Base-by-base conservation (phyloP, 2,797 vertebrate species). In the Argentina silus region DNA sequence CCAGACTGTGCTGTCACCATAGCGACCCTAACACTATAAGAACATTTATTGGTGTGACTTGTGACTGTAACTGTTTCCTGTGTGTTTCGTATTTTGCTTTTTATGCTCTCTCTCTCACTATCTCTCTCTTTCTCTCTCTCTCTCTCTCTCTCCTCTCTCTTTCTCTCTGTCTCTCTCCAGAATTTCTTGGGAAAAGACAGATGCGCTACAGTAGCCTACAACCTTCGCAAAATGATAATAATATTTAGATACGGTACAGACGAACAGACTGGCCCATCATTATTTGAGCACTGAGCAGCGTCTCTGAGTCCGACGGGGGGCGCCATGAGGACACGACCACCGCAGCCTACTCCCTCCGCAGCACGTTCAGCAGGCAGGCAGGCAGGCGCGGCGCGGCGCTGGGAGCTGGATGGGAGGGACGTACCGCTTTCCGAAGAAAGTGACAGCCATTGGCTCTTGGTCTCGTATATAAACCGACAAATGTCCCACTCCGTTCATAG, bases 401-500 rank as follows among this genome's bases (percentile, higher is more conserved):
- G 64, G 70, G 56, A 76, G 62, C 72, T 74, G 67, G 70, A 4
- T 67, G 68, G 84, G 80, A 81, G 87, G 83, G 82, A 77, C 73
- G 69, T 11, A 17, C 43, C 9, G 45, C 8, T 27, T 43, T 12
- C 15, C 8, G 4, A 65, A 76, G 73, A 67, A 60, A 43, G 57
- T 63, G 1, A 74, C 84, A 78, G 73, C 78, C 77, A 92, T 92
- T 92, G 92, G 93, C 80, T 88, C 76, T 3, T 5, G 42, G 65
- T 53, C 3, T 51, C 62, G 10, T 93, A 93, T 94, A 94, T 91
- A 91, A 79, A 7, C 57, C 53, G 57, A 69, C 80, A 74, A 79
- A 79, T 75, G 78, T 75, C 73, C 11, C 76, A 64, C 27, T 70
- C 83, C 84, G 84, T 73, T 81, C 83, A 84, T 73, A 88, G 61